Base-by-base conservation (phyloP, 2,113 vertebrate species). In the Egretta garzetta region DNA sequence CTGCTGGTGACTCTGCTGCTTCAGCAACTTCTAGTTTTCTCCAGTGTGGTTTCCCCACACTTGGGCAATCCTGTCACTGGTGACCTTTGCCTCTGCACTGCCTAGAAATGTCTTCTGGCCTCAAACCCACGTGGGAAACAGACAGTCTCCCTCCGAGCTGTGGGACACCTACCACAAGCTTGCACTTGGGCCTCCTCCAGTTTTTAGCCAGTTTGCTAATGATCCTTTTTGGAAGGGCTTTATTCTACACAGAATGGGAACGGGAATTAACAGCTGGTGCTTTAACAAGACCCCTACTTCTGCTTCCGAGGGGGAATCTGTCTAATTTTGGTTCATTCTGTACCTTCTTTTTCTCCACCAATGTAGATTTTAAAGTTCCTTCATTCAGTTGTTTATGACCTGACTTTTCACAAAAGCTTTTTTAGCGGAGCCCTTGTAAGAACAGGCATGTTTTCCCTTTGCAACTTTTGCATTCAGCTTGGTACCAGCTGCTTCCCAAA, bases 161-260 rank as follows among this genome's bases (percentile, higher is more conserved):
- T 90, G 88, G 93, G 95, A 92, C 92, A 92, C 90, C 90, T 80
- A 93, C 79, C 92, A 70, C 92, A 91, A 58, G 85, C 81, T 85
- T 30, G 90, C 15, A 13, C 37, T 90, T 94, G 82, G 84, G 85
- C 67, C 92, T 90, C 59, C 85, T 96, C 67, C 90, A 83, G 75
- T 30, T 93, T 86, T 47, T 32, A 93, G 47, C 45, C 93, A 76
- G 67, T 74, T 92, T 72, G 8, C 71, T 93, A 89, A 66, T 1
- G 5, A 35, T 70, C 71, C 23, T 55, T 90, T 88, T 8, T 92
- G 88, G 92, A 90, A 94, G 20, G 74, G 59, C 18, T 95, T 94
- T 64, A 28, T 96, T 82, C 90, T 32, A 0, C 26, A 20, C 35
- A 59, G 74, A 90, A 41, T 9, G 64, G 91, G 41, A 92, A 89